Percentiles rank a stretch among this genome's conserved stretches.
Conservation (phyloP, 2,888 invertebrate genomes). For the Pristionchus mayeri region DNA sequence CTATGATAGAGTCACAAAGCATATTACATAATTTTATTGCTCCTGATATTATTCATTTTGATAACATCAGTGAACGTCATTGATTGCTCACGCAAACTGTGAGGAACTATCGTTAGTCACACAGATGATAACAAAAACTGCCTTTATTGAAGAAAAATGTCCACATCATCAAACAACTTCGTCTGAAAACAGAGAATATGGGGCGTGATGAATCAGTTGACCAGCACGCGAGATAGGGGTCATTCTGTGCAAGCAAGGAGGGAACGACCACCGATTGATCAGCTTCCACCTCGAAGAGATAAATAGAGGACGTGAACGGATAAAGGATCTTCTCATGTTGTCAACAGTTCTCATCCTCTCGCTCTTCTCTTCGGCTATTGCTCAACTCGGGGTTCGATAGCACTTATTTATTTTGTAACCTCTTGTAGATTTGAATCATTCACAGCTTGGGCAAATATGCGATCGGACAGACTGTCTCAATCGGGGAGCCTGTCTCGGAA, state of each 20-base stretch:
- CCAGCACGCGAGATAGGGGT: neutral
- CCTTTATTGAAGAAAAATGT: too few species aligned
- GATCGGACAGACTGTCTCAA: slow-evolving; percentile 20
- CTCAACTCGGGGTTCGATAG: neutral
- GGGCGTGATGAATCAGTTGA: too few species aligned
- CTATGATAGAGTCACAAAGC: too few species aligned
- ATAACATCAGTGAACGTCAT: too few species aligned
- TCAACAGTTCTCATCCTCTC: neutral
- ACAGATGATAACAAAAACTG: too few species aligned
- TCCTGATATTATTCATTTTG: too few species aligned
- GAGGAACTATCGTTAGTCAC: too few species aligned
- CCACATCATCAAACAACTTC: too few species aligned
- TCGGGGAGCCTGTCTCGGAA: neutral
- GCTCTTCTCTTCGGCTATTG: neutral
- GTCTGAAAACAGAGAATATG: too few species aligned
- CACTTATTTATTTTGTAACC: neutral
- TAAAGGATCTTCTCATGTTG: neutral
- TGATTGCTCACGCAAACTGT: too few species aligned
- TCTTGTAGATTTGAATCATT: neutral
- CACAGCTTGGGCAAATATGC: neutral
- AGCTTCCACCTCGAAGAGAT: neutral
- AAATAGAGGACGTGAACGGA: neutral
- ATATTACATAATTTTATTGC: too few species aligned
- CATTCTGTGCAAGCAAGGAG: neutral
- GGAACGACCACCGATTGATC: neutral